Evolutionary conservation across 2,888 invertebrate species (phyloP).

Genomic region (Synanthedon andrenaeformis): DNA sequence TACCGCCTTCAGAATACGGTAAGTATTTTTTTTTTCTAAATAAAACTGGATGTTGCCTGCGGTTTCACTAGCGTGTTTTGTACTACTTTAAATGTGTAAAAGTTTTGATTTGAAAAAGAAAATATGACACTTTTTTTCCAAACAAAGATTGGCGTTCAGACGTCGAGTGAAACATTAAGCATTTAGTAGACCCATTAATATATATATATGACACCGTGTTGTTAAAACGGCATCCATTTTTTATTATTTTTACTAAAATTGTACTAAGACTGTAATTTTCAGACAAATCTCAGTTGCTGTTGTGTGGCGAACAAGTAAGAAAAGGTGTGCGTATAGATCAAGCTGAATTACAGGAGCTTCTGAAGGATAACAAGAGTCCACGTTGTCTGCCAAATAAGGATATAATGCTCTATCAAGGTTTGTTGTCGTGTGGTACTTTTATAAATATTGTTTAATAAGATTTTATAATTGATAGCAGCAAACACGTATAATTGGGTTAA

Average conservation of each 20-base stretch:
- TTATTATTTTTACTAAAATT: too few relatives aligned
- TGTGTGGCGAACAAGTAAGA: constrained; percentile 73
- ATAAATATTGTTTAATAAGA: background rate
- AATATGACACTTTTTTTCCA: too few relatives aligned
- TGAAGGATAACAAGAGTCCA: constrained; percentile 72
- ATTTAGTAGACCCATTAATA: too few relatives aligned
- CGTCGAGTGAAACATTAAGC: too few relatives aligned
- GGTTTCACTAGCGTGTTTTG: too few relatives aligned
- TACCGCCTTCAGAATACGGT: constrained; percentile 92
- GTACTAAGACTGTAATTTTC: background rate
- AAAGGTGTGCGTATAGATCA: constrained; percentile 69
- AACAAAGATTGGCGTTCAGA: too few relatives aligned
- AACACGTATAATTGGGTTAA: too few relatives aligned
- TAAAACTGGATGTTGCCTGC: background rate
- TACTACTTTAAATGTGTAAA: too few relatives aligned
- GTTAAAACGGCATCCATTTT: too few relatives aligned
- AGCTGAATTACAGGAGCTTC: constrained; percentile 53
- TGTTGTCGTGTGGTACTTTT: constrained; percentile 4
- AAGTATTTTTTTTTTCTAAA: constrained; percentile 14
- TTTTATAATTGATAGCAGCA: background rate
- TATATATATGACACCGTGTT: too few relatives aligned
- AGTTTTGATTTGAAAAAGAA: too few relatives aligned
- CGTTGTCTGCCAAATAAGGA: constrained; percentile 77
- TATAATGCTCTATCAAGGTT: constrained; percentile 76
- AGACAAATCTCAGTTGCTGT: constrained; percentile 78